phyloP scores from a whole-genome alignment of 2,888 invertebrate species.

The Chrysolina oricalcia region DNA sequence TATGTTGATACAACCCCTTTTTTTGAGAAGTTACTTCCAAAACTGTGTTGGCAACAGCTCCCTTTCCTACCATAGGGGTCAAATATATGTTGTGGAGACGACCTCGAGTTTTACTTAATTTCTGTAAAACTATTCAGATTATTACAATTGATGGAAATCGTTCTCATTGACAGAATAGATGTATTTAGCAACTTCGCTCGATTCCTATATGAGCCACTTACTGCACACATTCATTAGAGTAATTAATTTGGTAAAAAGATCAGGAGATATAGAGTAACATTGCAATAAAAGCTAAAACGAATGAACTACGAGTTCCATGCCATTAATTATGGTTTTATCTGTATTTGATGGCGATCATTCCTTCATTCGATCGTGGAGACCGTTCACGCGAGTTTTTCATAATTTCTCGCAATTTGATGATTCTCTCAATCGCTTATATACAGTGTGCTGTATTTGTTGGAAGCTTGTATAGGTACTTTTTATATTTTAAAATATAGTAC shows the following conservation, averaged over 20 bases:
- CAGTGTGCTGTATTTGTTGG: too few relatives aligned
- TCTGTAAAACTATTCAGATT: not conserved
- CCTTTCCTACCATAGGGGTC: too few relatives aligned
- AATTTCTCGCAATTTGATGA: too few relatives aligned
- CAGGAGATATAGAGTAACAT: not conserved
- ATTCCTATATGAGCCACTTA: not conserved
- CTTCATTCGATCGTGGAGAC: not conserved
- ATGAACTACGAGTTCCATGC: not conserved
- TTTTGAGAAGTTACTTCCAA: too few relatives aligned
- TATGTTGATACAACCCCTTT: too few relatives aligned
- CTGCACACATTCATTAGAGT: not conserved
- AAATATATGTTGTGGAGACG: too few relatives aligned
- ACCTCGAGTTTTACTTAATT: too few relatives aligned
- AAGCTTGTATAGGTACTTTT: too few relatives aligned
- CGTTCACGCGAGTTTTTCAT: too few relatives aligned
- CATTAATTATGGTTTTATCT: not conserved
- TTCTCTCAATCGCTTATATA: too few relatives aligned
- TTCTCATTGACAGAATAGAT: not conserved
- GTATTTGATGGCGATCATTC: not conserved
- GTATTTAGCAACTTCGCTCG: not conserved
- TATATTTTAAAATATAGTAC: too few relatives aligned
- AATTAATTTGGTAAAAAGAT: not conserved
- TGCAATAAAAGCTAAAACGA: not conserved
- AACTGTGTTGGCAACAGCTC: too few relatives aligned
- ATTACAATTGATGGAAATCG: not conserved